Percentiles rank a stretch among this genome's conserved stretches.
phyloP scores from a whole-genome alignment of 2,113 vertebrate species.

The Neogale vison region DNA sequence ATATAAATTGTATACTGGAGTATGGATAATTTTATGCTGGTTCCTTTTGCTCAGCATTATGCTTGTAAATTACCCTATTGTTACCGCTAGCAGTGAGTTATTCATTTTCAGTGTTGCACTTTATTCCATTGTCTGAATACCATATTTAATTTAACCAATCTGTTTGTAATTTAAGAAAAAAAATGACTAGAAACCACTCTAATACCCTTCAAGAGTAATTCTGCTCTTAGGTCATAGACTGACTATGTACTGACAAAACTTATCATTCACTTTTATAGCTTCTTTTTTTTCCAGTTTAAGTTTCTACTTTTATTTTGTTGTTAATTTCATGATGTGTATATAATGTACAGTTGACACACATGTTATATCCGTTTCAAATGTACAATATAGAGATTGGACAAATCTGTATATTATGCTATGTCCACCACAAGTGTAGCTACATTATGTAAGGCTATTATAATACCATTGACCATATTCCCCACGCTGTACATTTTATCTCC shows the following conservation, averaged over 20 bases:
- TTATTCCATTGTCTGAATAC: background rate
- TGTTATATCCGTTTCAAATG: background rate
- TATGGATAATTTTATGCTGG: background rate
- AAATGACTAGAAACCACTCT: background rate
- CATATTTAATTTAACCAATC: background rate
- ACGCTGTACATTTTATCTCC: background rate
- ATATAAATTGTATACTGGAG: background rate
- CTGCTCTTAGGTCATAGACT: background rate
- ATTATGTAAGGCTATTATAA: background rate
- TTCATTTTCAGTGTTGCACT: background rate
- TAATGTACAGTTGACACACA: background rate
- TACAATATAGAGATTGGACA: background rate
- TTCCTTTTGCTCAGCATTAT: background rate
- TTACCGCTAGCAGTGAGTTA: background rate
- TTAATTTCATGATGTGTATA: background rate
- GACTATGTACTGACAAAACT: background rate
- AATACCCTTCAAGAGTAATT: background rate
- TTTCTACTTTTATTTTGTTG: background rate
- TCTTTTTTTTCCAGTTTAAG: background rate
- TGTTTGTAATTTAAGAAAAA: background rate
- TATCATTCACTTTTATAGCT: background rate
- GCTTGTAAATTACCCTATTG: background rate
- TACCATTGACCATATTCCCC: background rate
- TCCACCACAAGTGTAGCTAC: background rate
- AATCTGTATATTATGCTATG: background rate